Percentiles rank a stretch among this genome's conserved stretches.
Evolutionary conservation across 2,888 invertebrate species (phyloP).

Genomic region (Orthosia gothica): DNA sequence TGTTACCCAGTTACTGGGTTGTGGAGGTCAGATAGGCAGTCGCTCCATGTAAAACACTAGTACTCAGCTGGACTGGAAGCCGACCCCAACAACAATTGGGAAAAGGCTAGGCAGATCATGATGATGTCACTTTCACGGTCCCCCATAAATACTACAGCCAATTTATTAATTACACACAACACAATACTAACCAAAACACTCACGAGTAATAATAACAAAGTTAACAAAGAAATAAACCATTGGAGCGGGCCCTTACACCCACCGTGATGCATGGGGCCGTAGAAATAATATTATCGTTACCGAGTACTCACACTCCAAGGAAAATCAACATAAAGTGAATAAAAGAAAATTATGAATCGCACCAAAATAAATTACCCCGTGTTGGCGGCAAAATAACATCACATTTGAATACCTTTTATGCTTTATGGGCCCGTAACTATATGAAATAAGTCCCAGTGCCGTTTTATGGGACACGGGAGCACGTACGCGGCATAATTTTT

Average conservation of each 20-base stretch:
- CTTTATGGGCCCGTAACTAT: slow-evolving; percentile 90
- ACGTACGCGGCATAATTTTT: slow-evolving; percentile 89
- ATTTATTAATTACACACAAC: slow-evolving; percentile 62
- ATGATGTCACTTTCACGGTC: background rate
- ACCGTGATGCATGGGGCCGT: slow-evolving; percentile 88
- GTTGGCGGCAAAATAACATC: slow-evolving; percentile 92
- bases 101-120: too few relatives aligned
- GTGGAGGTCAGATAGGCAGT: too few relatives aligned
- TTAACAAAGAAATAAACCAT: slow-evolving; percentile 87
- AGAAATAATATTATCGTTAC: slow-evolving; percentile 91
- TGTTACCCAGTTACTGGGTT: too few relatives aligned
- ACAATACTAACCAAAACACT: slow-evolving; percentile 68
- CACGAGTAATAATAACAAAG: slow-evolving; percentile 80
- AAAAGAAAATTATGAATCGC: slow-evolving; percentile 92
- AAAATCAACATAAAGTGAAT: slow-evolving; percentile 92
- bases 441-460: slow-evolving; percentile 88
- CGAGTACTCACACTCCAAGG: slow-evolving; percentile 89
- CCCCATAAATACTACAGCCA: slow-evolving; percentile 34
- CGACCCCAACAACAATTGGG: too few relatives aligned
- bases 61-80: too few relatives aligned
- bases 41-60: too few relatives aligned
- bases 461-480: slow-evolving; percentile 88
- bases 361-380: slow-evolving; percentile 91
- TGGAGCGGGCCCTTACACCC: slow-evolving; percentile 71
- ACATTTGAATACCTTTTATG: slow-evolving; percentile 92